Base-by-base conservation (phyloP, 2,113 vertebrate species). In the Dicentrarchus labrax region DNA sequence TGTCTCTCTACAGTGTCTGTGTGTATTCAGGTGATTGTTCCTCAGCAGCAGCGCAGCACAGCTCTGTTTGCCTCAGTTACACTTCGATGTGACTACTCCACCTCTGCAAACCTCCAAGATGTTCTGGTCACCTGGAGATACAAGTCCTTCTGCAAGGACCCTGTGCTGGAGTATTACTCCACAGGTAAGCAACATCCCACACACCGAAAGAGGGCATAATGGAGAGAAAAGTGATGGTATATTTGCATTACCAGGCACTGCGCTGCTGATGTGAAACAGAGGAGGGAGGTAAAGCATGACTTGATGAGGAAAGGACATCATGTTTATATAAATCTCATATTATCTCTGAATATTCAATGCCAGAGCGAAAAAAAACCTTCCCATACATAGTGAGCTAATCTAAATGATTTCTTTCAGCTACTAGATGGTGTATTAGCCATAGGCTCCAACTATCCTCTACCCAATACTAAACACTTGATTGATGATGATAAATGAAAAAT, bases 111-210 rank as follows among this genome's bases (percentile, higher is more conserved):
- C 85, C 87, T 92, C 56, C 97, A 98, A 81, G 96, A 97, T 0
- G 97, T 99, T 22, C 88, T 97, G 24, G 94, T 99, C 94, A 98
- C 96, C 1, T 99, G 98, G 98, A 94, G 84, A 72, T 99, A 62
- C 94, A 99, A 99, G 93, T 97, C 97, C 76, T 99, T 98, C 95
- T 99, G 98, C 95, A 97, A 96, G 91, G 98, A 99, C 84, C 98
- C 98, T 0, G 96, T 99, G 67, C 96, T 99, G 84, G 96, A 99
- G 43, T 99, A 97, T 90, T 97, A 97, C 87, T 96, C 97, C 45
- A 93, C 93, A 74, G 95, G 98, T 99, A 38, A 72, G 75, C 39
- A 2, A 16, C 19, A 19, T 24, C 2, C 3, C 24, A 39, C 13
- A 11, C 36, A 41, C 7, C 16, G 17, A 11, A 53, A 41, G 11